Percentiles rank a stretch among this genome's conserved stretches.
These are phyloP conservation scores for Labeo calbasu DNA, from an alignment of 2,797 vertebrate species.

Conservation along the genomic window DNA sequence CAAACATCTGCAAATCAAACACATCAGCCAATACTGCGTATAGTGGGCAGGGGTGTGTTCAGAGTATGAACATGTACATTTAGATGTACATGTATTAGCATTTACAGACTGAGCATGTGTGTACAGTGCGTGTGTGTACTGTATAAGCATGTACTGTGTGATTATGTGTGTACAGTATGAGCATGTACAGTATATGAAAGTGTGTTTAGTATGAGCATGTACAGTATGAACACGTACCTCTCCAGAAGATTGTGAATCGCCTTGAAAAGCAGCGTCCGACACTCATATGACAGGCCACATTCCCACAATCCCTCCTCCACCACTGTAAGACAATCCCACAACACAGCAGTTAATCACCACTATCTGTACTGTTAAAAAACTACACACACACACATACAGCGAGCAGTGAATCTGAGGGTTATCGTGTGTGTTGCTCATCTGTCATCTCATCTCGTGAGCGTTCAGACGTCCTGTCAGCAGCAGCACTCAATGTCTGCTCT, in stretches of 20 bases:
- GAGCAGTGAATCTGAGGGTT: too few species aligned
- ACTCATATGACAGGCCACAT: constrained; percentile 96
- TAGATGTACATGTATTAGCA: too few species aligned
- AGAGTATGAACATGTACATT: too few species aligned
- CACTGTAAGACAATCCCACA: constrained; percentile 76
- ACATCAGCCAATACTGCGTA: background rate
- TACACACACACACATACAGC: background rate
- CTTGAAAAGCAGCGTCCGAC: constrained; percentile 96
- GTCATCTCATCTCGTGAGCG: too few species aligned
- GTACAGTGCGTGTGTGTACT: background rate
- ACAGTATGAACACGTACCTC: constrained; percentile 79
- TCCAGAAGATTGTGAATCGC: constrained; percentile 97
- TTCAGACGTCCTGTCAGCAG: too few species aligned
- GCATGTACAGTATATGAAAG: background rate
- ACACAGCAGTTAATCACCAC: background rate
- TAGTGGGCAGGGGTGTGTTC: too few species aligned
- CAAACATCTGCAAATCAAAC: constrained; percentile 82
- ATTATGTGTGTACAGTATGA: background rate
- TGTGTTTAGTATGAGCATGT: background rate
- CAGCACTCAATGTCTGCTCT: too few species aligned
- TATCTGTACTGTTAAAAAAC: background rate
- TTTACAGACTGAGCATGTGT: too few species aligned
- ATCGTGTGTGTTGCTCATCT: too few species aligned
- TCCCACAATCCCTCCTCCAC: constrained; percentile 96
- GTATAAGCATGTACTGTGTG: background rate